Percentiles rank a stretch among this genome's conserved stretches.
phyloP scores from a whole-genome alignment of 2,888 invertebrate species.

The Papilio demoleus region DNA sequence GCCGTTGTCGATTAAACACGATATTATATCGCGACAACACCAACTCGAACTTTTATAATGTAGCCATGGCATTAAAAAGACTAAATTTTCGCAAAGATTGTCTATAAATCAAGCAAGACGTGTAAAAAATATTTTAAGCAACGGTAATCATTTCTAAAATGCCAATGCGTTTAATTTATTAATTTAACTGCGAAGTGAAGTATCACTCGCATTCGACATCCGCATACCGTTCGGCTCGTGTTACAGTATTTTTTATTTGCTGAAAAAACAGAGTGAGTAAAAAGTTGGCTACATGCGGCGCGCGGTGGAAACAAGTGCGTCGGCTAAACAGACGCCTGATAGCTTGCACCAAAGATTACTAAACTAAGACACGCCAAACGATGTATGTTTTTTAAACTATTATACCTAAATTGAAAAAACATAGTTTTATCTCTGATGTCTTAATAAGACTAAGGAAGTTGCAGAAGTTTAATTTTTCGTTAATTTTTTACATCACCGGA shows the following conservation, averaged over 20 bases:
- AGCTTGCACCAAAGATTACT: slow-evolving; percentile 52
- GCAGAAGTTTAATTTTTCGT: not conserved
- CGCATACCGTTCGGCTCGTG: slow-evolving; percentile 77
- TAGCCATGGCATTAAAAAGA: no score
- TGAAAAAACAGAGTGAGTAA: slow-evolving; percentile 59
- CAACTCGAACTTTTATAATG: no score
- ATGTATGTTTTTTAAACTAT: not conserved
- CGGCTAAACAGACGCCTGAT: slow-evolving; percentile 49
- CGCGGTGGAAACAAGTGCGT: slow-evolving; percentile 66
- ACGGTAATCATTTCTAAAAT: slow-evolving; percentile 42
- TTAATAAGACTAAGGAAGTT: not conserved
- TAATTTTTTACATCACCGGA: slow-evolving; percentile 15
- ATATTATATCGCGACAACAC: no score
- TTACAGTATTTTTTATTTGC: slow-evolving; percentile 66
- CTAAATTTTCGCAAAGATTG: no score
- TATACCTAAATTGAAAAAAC: no score
- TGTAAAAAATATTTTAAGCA: slow-evolving; percentile 34
- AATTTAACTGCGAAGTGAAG: slow-evolving; percentile 47
- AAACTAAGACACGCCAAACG: slow-evolving; percentile 19
- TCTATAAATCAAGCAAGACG: no score
- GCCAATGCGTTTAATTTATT: slow-evolving; percentile 46
- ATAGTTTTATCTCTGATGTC: not conserved
- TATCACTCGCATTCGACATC: slow-evolving; percentile 59
- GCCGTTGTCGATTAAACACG: no score
- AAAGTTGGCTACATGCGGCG: slow-evolving; percentile 65